These are phyloP conservation scores for Megaptera novaeangliae DNA, from an alignment of 2,113 vertebrate genomes.

Conservation along the genomic window DNA sequence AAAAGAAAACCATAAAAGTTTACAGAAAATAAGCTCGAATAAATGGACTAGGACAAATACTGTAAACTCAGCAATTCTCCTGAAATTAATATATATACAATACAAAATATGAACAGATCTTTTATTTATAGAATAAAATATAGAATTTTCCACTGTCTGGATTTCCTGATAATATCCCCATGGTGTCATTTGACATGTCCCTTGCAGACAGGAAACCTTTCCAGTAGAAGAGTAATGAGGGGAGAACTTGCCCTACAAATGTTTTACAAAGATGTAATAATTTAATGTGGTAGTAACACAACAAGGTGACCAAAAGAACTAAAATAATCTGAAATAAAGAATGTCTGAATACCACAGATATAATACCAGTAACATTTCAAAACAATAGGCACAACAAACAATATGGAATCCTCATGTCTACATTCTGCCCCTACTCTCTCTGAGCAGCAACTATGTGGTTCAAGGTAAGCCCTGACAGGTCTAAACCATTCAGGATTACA, in stretches of 20 bases:
- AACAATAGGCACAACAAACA: not conserved
- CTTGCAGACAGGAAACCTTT: not conserved
- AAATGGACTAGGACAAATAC: not conserved
- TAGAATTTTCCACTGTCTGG: not conserved
- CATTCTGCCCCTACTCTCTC: not conserved
- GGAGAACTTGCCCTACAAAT: not conserved
- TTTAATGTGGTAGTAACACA: not conserved
- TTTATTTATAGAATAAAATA: not conserved
- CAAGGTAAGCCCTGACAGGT: not conserved
- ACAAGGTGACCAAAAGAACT: not conserved
- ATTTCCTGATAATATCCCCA: not conserved
- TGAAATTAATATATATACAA: not conserved
- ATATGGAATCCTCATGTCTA: not conserved
- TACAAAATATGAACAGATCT: not conserved
- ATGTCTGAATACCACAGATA: not conserved
- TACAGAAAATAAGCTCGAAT: not conserved
- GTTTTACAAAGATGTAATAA: not conserved
- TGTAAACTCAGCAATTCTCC: not conserved
- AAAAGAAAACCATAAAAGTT: not conserved
- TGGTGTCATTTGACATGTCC: not conserved
- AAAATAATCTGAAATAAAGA: not conserved
- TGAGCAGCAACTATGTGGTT: not conserved
- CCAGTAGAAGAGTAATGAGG: not conserved
- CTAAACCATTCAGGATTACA: not conserved
- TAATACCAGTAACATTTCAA: not conserved